Percentiles rank a stretch among this genome's conserved stretches.
Evolutionary conservation across 2,113 vertebrate genomes (phyloP).

Genomic region (Perca flavescens): DNA sequence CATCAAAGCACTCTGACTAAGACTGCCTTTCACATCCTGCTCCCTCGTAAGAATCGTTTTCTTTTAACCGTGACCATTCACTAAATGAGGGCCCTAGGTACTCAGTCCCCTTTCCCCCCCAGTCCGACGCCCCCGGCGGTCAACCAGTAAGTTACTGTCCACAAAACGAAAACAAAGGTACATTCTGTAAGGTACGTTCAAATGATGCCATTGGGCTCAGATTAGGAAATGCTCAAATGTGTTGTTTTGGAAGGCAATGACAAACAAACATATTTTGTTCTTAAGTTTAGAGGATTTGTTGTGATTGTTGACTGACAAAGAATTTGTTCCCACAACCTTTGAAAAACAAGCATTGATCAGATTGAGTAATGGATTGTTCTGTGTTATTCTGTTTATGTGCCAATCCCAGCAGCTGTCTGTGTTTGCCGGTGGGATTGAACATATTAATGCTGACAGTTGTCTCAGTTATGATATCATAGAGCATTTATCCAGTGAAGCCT

Average conservation of each 20-base stretch:
- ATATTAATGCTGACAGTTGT: slow-evolving; percentile 54
- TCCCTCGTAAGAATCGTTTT: background rate
- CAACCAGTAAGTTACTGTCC: too few species aligned
- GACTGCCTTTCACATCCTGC: background rate
- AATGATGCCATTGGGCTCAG: background rate
- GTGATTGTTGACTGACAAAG: slow-evolving; percentile 20
- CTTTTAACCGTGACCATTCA: background rate
- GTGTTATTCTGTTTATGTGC: slow-evolving; percentile 52
- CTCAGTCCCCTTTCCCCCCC: too few species aligned
- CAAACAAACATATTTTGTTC: background rate
- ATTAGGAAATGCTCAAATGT: background rate
- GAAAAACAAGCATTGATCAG: slow-evolving; percentile 38
- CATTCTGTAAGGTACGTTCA: background rate
- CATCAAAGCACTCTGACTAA: background rate
- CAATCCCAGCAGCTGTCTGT: slow-evolving; percentile 58
- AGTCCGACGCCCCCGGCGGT: too few species aligned
- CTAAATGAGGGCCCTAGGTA: too few species aligned
- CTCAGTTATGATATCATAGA: slow-evolving; percentile 33
- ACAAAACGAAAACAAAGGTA: too few species aligned
- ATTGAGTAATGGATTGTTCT: slow-evolving; percentile 38
- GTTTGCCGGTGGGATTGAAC: slow-evolving; percentile 44
- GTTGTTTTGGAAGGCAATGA: slow-evolving; percentile 11
- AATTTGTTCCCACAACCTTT: slow-evolving; percentile 36
- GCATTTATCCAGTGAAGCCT: slow-evolving; percentile 7
- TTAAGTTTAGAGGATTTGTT: slow-evolving; percentile 13